A percentile compares a stretch with the other conserved stretches of the same genome.
phyloP scores from a whole-genome alignment of 2,888 invertebrate genomes.

The Tetranychus piercei region DNA sequence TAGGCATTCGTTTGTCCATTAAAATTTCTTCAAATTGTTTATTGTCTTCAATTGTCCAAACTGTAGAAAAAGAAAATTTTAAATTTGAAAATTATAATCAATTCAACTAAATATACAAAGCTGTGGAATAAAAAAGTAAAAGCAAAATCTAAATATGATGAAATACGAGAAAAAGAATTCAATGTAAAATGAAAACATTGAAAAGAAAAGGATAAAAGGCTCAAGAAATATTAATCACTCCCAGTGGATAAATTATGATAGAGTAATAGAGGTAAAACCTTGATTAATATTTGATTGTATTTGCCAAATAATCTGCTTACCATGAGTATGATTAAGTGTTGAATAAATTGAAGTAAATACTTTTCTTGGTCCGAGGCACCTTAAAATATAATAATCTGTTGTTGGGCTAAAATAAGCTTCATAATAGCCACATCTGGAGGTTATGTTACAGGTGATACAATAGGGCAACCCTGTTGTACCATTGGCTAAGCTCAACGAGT shows the following conservation, averaged over 20 bases:
- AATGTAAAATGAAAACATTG: neutral
- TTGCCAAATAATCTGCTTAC: neutral
- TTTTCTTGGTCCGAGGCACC: constrained; percentile 75
- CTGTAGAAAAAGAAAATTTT: neutral
- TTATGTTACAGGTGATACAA: constrained; percentile 10
- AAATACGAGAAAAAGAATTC: neutral
- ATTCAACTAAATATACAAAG: neutral
- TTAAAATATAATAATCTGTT: constrained; percentile 58
- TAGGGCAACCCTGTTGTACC: neutral
- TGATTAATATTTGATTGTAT: neutral
- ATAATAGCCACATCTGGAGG: neutral
- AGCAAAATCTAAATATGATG: neutral
- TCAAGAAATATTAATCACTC: neutral
- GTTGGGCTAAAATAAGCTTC: constrained; percentile 32
- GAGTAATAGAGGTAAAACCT: neutral
- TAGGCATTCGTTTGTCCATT: constrained; percentile 12
- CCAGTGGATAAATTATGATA: neutral
- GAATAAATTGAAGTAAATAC: constrained; percentile 32
- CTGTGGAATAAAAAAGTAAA: neutral
- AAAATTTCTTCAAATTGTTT: constrained; percentile 1
- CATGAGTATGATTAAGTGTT: neutral
- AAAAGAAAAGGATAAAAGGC: neutral
- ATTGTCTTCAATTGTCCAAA: constrained; percentile 4
- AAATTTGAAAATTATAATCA: neutral
- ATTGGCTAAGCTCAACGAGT: neutral